phyloP scores from a whole-genome alignment of 2,888 invertebrate species.

The Artemia sinica region DNA sequence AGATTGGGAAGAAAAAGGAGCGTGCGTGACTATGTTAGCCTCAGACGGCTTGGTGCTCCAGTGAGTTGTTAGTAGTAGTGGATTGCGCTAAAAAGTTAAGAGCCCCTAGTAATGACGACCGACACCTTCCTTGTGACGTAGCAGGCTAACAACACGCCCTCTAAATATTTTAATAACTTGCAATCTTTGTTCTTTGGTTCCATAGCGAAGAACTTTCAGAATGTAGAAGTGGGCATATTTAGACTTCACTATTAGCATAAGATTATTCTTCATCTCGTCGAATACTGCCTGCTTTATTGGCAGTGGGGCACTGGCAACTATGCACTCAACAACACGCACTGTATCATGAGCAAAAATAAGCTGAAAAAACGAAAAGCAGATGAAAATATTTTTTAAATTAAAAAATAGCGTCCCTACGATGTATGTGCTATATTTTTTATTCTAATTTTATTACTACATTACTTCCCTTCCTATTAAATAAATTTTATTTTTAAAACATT shows the following conservation, averaged over 20 bases:
- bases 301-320: constrained; percentile 52
- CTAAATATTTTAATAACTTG: constrained; percentile 49
- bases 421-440: too few species aligned
- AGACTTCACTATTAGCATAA: constrained; percentile 48
- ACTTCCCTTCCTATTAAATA: too few species aligned
- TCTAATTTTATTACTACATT: too few species aligned
- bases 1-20: too few species aligned
- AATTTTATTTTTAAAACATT: too few species aligned
- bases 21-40: too few species aligned
- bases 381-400: too few species aligned
- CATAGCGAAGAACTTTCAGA: constrained; percentile 62
- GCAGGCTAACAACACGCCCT: constrained; percentile 57
- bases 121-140: constrained; percentile 44
- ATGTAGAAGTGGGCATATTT: constrained; percentile 46
- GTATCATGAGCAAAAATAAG: constrained; percentile 69
- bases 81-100: too few species aligned
- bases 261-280: constrained; percentile 51
- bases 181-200: constrained; percentile 45
- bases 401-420: too few species aligned
- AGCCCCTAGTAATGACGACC: background rate
- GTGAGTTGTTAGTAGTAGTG: too few species aligned
- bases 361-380: constrained; percentile 32
- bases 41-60: too few species aligned
- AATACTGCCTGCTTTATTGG: constrained; percentile 49
- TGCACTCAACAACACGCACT: constrained; percentile 69